Evolutionary conservation across 30 jellyfish, hydroid and myxozoan genomes (phyloP).

Genomic region (Aurelia coerulea): DNA sequence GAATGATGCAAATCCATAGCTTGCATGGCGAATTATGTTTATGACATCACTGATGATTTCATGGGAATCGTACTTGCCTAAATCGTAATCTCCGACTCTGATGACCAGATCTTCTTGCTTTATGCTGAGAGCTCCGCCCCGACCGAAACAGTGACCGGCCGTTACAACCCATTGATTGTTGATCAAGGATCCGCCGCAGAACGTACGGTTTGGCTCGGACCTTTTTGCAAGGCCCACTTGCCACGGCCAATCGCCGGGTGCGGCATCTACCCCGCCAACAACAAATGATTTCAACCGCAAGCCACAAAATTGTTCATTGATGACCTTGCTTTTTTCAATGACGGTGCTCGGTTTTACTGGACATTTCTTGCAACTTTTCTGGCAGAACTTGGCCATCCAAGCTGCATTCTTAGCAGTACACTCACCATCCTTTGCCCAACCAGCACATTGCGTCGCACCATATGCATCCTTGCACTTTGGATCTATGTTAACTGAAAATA

Average conservation of each 20-base stretch:
- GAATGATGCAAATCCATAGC: constrained; percentile 17
- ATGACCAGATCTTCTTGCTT: constrained; percentile 6
- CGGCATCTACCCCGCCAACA: constrained; percentile 51
- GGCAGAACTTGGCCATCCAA: not conserved
- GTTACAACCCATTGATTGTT: constrained; percentile 60
- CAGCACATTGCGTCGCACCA: not conserved
- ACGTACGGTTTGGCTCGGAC: not conserved
- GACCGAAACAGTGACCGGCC: constrained; percentile 57
- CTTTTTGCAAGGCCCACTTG: constrained; percentile 43
- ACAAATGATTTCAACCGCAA: constrained; percentile 45
- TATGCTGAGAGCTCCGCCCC: constrained; percentile 2
- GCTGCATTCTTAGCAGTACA: not conserved
- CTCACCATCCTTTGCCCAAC: not conserved
- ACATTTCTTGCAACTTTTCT: not conserved
- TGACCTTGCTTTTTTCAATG: not conserved
- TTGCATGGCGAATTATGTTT: constrained; percentile 38
- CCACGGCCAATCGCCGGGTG: constrained; percentile 66
- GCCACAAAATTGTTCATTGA: constrained; percentile 35
- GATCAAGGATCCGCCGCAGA: constrained; percentile 54
- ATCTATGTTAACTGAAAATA: not conserved
- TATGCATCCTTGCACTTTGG: not conserved
- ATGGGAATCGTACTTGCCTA: not conserved
- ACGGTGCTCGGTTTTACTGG: not conserved
- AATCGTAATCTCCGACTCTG: constrained; percentile 34
- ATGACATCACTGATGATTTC: constrained; percentile 11